These are phyloP conservation scores for Astyanax mexicanus DNA, from an alignment of 2,797 vertebrate genomes.

Conservation along the genomic window DNA sequence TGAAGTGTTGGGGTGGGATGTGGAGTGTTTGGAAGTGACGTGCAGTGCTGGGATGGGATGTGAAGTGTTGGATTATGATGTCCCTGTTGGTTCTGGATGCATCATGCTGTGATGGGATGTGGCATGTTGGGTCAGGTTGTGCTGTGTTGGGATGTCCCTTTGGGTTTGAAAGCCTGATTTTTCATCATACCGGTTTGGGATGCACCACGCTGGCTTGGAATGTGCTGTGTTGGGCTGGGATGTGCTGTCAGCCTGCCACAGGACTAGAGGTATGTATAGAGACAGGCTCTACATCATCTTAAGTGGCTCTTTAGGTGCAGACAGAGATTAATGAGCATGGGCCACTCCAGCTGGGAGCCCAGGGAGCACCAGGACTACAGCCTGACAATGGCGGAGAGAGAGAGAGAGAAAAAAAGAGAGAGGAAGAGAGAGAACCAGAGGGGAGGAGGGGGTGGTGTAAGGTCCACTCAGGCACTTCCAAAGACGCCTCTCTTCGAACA, in stretches of 20 bases:
- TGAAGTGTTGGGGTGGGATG: not conserved
- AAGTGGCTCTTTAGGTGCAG: slow-evolving; percentile 85
- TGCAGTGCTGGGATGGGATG: slow-evolving; percentile 4
- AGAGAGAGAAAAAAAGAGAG: not conserved
- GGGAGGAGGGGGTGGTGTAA: no score
- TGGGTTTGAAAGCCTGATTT: no score
- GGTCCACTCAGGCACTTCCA: not conserved
- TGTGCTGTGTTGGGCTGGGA: slow-evolving; percentile 2
- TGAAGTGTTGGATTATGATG: not conserved
- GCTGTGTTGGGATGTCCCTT: no score
- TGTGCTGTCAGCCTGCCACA: slow-evolving; percentile 67
- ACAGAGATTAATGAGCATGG: slow-evolving; percentile 81
- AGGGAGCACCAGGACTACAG: slow-evolving; percentile 65
- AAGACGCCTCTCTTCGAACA: slow-evolving; percentile 47
- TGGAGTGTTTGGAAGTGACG: not conserved
- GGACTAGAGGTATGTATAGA: slow-evolving; percentile 78
- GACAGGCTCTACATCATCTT: slow-evolving; percentile 84
- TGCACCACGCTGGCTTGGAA: not conserved
- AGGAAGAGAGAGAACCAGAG: not conserved
- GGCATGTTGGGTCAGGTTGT: not conserved
- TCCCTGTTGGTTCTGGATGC: not conserved
- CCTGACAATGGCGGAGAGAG: slow-evolving; percentile 10
- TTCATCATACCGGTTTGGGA: not conserved
- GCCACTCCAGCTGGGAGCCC: slow-evolving; percentile 78
- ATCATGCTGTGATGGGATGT: slow-evolving; percentile 1